Evolutionary conservation across 1,140 invertebrate genomes (phyloP).

Genomic region (Lepidostoma basale): DNA sequence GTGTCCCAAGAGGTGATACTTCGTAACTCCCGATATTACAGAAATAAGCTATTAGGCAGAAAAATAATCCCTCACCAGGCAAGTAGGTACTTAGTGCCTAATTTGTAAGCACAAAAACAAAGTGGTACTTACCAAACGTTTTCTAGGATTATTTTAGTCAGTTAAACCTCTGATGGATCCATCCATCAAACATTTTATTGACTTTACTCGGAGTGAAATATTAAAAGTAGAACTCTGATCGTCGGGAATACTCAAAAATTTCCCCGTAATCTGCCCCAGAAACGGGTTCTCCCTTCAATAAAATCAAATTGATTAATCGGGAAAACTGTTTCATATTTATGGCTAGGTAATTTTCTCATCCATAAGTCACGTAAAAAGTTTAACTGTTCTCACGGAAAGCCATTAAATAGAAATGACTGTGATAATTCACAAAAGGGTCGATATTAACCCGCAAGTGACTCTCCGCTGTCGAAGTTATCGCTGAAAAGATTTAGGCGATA

Average conservation of each 20-base stretch:
- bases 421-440: conserved; percentile 9
- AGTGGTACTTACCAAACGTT: no score
- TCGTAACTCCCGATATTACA: no score
- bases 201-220: not conserved
- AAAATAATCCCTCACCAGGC: no score
- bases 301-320: not conserved
- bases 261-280: not conserved
- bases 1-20: no score
- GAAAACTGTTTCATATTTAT: not conserved
- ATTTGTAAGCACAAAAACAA: no score
- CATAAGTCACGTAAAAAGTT: conserved; percentile 10
- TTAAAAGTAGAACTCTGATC: not conserved
- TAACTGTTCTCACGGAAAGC: conserved; percentile 9
- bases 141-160: not conserved
- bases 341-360: not conserved
- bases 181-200: conserved; percentile 7
- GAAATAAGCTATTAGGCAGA: no score
- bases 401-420: conserved; percentile 3
- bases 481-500: not conserved
- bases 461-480: conserved; percentile 6
- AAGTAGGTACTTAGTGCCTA: no score
- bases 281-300: not conserved
- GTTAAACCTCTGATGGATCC: not conserved
- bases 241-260: not conserved
- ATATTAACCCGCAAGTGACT: conserved; percentile 15